Evolutionary conservation across 2,888 invertebrate genomes (phyloP), one percentile per base, ranked within the genome.

Genomic region (Synergus umbraculus): DNA sequence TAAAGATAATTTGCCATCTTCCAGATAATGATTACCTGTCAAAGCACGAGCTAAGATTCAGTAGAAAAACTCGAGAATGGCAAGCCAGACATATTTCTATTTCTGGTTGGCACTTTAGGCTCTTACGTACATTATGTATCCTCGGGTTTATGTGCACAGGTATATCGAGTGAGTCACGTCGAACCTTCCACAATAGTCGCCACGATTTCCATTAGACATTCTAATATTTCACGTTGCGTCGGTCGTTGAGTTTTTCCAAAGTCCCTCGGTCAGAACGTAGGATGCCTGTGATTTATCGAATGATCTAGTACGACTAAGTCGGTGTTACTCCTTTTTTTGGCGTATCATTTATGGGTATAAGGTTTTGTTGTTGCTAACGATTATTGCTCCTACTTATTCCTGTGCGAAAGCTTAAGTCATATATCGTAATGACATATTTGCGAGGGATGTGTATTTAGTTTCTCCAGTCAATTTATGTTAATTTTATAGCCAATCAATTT

Each of bases 101-200:
- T n/a, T 41, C 66, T 66, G 43, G 43, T 66, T 44, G 18, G 43
- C 41, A 66, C 43, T 44, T 66, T 66, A 44, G 43, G 43, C 66
- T 66, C 66, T 66, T 66, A 66, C 66, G 43, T 66, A 66, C 43
- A 66, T 66, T 66, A 66, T 66, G 66, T 66, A 65, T 65, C 41
- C 41, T 65, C 15, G 41, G 7, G 66, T 43, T 66, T 66, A 66
- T 66, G 66, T 44, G 4, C 43, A 41, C 18, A 66, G n/a, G 43
- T 22, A 58, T 7, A 41, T 9, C n/a, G 66, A 66, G n/a, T 66
- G 43, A 66, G 43, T 66, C 66, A 66, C 66, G 66, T 66, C 66
- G 66, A 66, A 66, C 41, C 41, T 43, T 43, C 66, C n/a, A 66
- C 66, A 66, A 66, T 66, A 66, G 66, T 18, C 66, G 43, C 66